Evolutionary conservation across 2,888 invertebrate species (phyloP), one percentile per base, ranked within the genome.

Genomic region (Halictus quadricinctus): DNA sequence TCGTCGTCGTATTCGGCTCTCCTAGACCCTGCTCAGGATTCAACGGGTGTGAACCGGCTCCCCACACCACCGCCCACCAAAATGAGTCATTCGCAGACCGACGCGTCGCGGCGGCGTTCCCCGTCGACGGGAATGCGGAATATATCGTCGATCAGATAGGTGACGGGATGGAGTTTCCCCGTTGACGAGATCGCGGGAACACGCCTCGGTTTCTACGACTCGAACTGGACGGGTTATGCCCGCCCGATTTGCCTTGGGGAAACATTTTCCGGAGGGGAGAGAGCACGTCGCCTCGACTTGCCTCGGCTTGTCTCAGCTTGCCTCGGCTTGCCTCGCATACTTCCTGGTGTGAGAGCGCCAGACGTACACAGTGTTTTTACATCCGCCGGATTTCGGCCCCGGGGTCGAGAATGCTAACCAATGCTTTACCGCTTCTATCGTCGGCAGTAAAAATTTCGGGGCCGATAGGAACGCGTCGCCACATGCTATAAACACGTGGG

Each of bases 21-120:
- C n/a, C 72, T 29, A 69, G 43, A 25, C 69, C 75, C 83, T 85
- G 77, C 58, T 81, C 73, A 43, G 58, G 78, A 84, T 80, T 82
- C 83, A 82, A 85, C 83, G 83, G 83, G 88, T 87, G 87, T 80
- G 85, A 84, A 88, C 72, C 79, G 75, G 81, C 83, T 60, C 87
- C 75, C 50, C 29, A 3, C 36, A 3, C 36, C 25, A 4, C 36
- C 36, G 36, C 36, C 58, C 70, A 21, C 54, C 58, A 81, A 78
- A 85, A 87, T 79, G 88, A 85, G 72, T 83, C 85, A 83, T 88
- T 76, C 78, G 73, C 81, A 79, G 76, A 73, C 79, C 79, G 83
- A 83, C 79, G 54, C 60, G 78, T 69, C 72, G 84, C 64, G 78
- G 73, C 72, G 84, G 74, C 82, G 78, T 81, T n/a, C 77, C 75